A percentile compares a stretch with the other conserved stretches of the same genome.
phyloP scores from a whole-genome alignment of 2,888 invertebrate species.

The Portevinia maculata region DNA sequence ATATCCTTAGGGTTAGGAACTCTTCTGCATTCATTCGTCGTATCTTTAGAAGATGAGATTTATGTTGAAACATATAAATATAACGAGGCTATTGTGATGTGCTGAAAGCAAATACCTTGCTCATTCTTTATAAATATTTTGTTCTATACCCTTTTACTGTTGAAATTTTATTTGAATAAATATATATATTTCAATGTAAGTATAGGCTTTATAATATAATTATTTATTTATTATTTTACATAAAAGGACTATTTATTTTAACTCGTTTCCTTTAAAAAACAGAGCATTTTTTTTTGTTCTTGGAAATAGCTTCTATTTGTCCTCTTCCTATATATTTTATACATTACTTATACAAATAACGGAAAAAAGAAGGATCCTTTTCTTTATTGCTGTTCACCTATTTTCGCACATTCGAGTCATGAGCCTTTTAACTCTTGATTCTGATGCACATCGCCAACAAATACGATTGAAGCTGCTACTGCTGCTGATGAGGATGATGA shows the following conservation, averaged over 20 bases:
- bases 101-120: slow-evolving; percentile 48
- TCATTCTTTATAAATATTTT: slow-evolving; percentile 44
- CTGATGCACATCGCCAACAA: slow-evolving; percentile 37
- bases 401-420: slow-evolving; percentile 59
- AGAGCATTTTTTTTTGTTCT: slow-evolving; percentile 43
- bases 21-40: too few species aligned
- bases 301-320: slow-evolving; percentile 30
- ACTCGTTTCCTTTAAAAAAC: slow-evolving; percentile 54
- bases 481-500: slow-evolving; percentile 20
- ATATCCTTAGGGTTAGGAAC: slow-evolving; percentile 13
- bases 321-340: slow-evolving; percentile 28
- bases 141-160: slow-evolving; percentile 48
- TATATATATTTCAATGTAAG: slow-evolving; percentile 6
- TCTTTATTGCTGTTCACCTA: slow-evolving; percentile 50
- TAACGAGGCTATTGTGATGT: slow-evolving; percentile 58
- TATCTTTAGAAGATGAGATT: slow-evolving; percentile 2
- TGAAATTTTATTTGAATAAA: slow-evolving; percentile 43
- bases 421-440: slow-evolving; percentile 51
- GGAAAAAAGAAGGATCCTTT: slow-evolving; percentile 19
- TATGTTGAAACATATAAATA: slow-evolving; percentile 35
- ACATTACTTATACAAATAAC: slow-evolving; percentile 43
- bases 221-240: slow-evolving; percentile 33
- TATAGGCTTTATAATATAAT: slow-evolving; percentile 20
- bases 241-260: slow-evolving; percentile 53
- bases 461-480: slow-evolving; percentile 25